Percentiles rank a stretch among this genome's conserved stretches.
Conservation (phyloP, 1,140 invertebrate species). For the Ylistrum balloti region DNA sequence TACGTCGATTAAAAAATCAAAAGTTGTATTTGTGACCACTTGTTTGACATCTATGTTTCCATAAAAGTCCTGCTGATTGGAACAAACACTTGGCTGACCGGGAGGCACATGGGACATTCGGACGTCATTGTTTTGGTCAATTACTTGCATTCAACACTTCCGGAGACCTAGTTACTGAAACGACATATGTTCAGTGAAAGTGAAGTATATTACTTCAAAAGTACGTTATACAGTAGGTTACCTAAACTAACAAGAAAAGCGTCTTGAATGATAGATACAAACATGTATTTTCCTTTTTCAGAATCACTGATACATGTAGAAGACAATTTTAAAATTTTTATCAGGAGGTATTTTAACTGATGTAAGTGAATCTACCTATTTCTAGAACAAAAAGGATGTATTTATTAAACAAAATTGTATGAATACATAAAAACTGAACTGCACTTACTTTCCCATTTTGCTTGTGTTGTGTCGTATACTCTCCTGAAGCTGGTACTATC, state of each 20-base stretch:
- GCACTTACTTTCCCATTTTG: neutral
- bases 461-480: neutral
- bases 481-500: neutral
- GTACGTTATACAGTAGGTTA: too few species aligned
- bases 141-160: neutral
- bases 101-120: neutral
- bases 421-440: too few species aligned
- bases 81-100: neutral
- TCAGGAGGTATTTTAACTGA: neutral
- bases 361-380: neutral
- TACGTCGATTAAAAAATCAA: neutral
- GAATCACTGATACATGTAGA: too few species aligned
- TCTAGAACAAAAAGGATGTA: neutral
- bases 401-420: too few species aligned
- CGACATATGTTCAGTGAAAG: too few species aligned
- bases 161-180: neutral
- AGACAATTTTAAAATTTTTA: too few species aligned
- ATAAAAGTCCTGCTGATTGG: slow-evolving; percentile 37
- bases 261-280: neutral
- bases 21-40: neutral
- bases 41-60: neutral
- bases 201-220: too few species aligned
- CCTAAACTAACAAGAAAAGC: neutral
- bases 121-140: neutral
- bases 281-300: too few species aligned